Conservation (phyloP, 2,113 vertebrate species). For the Rhizomys pruinosus region DNA sequence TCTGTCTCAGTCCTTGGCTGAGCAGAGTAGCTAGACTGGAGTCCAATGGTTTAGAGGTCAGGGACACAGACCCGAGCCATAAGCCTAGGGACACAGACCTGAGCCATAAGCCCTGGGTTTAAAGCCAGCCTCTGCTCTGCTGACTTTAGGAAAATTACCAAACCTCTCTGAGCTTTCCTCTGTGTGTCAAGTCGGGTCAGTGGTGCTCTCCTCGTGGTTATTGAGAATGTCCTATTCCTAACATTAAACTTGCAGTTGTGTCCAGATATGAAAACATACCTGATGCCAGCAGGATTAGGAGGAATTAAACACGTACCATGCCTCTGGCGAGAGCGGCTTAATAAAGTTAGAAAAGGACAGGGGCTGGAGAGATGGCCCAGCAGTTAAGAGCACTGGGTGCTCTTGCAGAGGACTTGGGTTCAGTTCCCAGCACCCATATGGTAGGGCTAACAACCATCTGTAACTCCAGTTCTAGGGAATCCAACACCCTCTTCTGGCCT, state of each 20-base stretch:
- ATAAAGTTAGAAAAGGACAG: conserved; percentile 5
- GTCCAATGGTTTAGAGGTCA: neutral
- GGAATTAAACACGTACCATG: neutral
- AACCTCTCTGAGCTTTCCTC: neutral
- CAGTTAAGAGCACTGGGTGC: too few species aligned
- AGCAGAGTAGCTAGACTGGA: neutral
- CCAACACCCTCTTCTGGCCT: too few species aligned
- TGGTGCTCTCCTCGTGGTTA: neutral
- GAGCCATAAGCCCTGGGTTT: neutral
- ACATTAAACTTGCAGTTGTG: neutral
- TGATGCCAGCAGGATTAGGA: neutral
- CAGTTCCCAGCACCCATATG: too few species aligned
- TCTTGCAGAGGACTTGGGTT: too few species aligned
- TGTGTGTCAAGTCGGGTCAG: neutral
- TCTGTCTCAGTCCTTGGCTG: conserved; percentile 16
- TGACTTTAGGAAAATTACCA: neutral
- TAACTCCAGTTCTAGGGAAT: too few species aligned
- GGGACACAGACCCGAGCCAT: neutral
- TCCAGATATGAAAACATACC: neutral
- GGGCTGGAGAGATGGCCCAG: too few species aligned
- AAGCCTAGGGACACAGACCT: neutral
- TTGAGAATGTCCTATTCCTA: neutral
- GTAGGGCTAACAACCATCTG: too few species aligned
- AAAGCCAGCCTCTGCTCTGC: neutral
- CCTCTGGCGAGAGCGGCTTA: neutral